Percentiles rank a stretch among this genome's conserved stretches.
Conservation (phyloP, 2,113 vertebrate genomes). For the Eclectus roratus region DNA sequence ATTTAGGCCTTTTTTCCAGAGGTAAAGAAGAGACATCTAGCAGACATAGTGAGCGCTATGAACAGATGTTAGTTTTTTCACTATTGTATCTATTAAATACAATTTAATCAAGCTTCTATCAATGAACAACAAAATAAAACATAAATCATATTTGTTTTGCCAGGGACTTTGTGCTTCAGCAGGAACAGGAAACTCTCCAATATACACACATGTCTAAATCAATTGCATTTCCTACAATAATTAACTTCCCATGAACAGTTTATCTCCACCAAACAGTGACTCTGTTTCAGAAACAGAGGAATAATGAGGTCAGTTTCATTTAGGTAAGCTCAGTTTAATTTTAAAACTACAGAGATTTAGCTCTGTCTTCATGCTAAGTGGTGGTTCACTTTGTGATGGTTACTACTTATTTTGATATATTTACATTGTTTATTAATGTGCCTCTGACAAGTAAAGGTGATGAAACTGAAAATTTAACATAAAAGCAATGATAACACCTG, state of each 20-base stretch:
- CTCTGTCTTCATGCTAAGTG: neutral
- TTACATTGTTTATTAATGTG: neutral
- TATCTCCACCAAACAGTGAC: neutral
- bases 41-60: neutral
- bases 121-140: neutral
- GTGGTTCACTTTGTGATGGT: neutral
- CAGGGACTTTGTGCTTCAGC: neutral
- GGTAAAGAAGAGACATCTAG: neutral
- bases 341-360: neutral
- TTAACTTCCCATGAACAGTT: neutral
- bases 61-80: neutral
- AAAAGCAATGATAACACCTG: neutral
- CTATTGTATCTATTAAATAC: neutral
- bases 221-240: neutral
- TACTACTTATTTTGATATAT: neutral
- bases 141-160: neutral
- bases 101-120: neutral
- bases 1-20: neutral
- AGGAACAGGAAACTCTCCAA: neutral
- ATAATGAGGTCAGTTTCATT: neutral
- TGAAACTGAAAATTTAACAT: neutral
- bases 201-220: neutral
- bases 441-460: neutral
- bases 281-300: neutral
- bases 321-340: neutral